These are phyloP conservation scores for Apoda limacodes DNA, from an alignment of 2,888 invertebrate species.

Conservation along the genomic window DNA sequence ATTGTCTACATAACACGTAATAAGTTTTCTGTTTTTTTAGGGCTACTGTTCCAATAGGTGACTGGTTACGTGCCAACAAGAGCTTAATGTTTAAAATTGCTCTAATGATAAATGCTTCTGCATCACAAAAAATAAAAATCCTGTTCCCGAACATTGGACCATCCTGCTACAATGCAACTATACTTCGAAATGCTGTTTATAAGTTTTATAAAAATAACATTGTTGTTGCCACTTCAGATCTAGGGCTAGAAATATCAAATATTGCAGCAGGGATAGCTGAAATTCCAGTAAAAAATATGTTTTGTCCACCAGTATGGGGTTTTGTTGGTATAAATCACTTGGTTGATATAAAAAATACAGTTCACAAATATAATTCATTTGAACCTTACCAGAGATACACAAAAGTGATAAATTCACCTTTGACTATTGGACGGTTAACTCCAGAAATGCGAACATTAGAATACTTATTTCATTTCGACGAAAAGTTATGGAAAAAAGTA, in stretches of 20 bases:
- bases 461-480: constrained; percentile 55
- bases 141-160: constrained; percentile 67
- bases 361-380: constrained; percentile 62
- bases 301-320: constrained; percentile 75
- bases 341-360: constrained; percentile 63
- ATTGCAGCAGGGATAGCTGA: constrained; percentile 50
- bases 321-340: constrained; percentile 68
- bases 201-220: constrained; percentile 56
- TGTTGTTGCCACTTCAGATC: constrained; percentile 68
- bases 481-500: constrained; percentile 41
- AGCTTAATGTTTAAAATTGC: constrained; percentile 49
- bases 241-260: constrained; percentile 57
- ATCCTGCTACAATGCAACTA: constrained; percentile 68
- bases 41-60: constrained; percentile 33
- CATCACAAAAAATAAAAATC: constrained; percentile 52
- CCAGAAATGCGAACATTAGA: constrained; percentile 66
- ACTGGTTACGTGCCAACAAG: constrained; percentile 44
- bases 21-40: constrained; percentile 5
- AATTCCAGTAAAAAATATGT: constrained; percentile 56
- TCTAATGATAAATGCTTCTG: constrained; percentile 58
- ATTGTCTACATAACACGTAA: no score
- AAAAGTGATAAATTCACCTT: constrained; percentile 55
- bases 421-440: constrained; percentile 58
- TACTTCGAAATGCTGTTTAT: constrained; percentile 44
- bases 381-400: constrained; percentile 60